Percentiles rank a stretch among this genome's conserved stretches.
Conservation (phyloP, 2,888 invertebrate genomes). For the Polymixis flavicincta region DNA sequence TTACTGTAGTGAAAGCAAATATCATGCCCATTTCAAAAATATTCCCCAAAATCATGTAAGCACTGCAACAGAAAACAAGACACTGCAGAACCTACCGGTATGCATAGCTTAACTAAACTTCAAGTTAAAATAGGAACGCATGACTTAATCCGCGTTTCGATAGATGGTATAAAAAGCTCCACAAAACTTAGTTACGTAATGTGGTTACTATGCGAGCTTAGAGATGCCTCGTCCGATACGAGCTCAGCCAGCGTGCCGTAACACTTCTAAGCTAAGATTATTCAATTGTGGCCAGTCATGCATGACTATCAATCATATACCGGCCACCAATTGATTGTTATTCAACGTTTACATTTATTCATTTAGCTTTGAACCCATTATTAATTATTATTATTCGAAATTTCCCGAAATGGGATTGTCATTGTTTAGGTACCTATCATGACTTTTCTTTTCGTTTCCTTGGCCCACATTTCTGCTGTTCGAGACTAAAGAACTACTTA, state of each 20-base stretch:
- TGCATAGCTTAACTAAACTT: conserved; percentile 55
- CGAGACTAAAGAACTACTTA: conserved; percentile 14
- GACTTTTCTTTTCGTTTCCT: conserved; percentile 13
- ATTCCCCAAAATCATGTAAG: neutral
- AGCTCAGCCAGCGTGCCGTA: conserved; percentile 48
- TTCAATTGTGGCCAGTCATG: conserved; percentile 66
- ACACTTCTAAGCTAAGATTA: conserved; percentile 63
- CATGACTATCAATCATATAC: conserved; percentile 70
- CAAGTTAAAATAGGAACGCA: conserved; percentile 59
- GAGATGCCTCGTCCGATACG: conserved; percentile 47
- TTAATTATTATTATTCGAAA: conserved; percentile 38
- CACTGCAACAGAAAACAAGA: neutral
- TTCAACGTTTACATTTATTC: conserved; percentile 55
- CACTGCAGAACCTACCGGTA: conserved; percentile 15
- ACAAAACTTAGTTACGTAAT: conserved; percentile 76
- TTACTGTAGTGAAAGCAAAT: neutral
- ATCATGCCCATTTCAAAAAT: neutral
- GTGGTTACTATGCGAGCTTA: conserved; percentile 53
- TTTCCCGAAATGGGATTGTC: conserved; percentile 14
- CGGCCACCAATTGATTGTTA: conserved; percentile 64
- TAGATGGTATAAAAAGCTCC: conserved; percentile 69
- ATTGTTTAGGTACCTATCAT: conserved; percentile 26
- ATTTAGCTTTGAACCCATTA: conserved; percentile 41
- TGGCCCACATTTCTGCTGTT: conserved; percentile 27
- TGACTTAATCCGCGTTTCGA: conserved; percentile 73